Evolutionary conservation across 2,888 invertebrate species (phyloP).

Genomic region (Abrostola tripartita): DNA sequence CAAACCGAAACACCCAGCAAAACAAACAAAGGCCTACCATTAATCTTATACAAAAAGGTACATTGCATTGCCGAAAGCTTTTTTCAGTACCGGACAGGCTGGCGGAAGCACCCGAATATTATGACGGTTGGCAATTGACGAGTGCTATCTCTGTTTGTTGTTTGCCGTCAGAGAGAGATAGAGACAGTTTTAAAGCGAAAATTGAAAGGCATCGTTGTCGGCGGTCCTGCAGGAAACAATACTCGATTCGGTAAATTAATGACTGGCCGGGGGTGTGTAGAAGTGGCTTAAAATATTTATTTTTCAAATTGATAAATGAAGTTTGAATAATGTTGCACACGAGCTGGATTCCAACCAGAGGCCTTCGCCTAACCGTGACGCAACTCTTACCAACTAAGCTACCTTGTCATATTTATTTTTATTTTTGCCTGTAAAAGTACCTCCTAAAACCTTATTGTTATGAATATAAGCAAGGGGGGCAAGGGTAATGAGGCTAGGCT

Average conservation of each 20-base stretch:
- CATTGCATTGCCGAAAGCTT: constrained; percentile 68
- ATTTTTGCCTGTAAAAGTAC: too few species aligned
- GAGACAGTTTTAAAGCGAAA: constrained; percentile 75
- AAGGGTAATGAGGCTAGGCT: too few species aligned
- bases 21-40: constrained; percentile 47
- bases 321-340: too few species aligned
- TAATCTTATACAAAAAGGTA: constrained; percentile 56
- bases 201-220: constrained; percentile 80
- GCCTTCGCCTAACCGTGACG: too few species aligned
- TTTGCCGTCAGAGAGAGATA: constrained; percentile 59
- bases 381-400: too few species aligned
- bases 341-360: too few species aligned
- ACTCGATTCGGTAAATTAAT: constrained; percentile 87
- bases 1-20: constrained; percentile 25
- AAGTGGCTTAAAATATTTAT: constrained; percentile 56
- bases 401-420: too few species aligned
- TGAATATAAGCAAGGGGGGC: too few species aligned
- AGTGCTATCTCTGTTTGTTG: constrained; percentile 59
- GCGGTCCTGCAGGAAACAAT: constrained; percentile 84
- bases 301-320: not conserved
- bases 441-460: too few species aligned
- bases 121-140: constrained; percentile 60
- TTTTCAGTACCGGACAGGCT: constrained; percentile 82
- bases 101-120: constrained; percentile 70
- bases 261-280: constrained; percentile 73